Evolutionary conservation across 2,797 vertebrate species (phyloP), one percentile per base, ranked within the genome.

Genomic region (Notoglanidium macrostoma): DNA sequence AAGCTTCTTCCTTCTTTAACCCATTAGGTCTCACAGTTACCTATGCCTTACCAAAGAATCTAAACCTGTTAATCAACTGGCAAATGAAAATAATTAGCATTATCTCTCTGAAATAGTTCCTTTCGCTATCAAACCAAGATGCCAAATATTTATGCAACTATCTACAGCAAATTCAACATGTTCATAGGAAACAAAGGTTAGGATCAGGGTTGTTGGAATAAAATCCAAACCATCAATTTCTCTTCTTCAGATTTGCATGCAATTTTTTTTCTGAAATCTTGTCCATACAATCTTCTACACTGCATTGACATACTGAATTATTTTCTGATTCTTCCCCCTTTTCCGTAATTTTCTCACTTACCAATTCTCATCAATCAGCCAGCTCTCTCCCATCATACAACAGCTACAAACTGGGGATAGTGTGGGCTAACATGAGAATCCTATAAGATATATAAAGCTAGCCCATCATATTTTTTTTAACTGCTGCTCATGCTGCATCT

Each of bases 1-100:
- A 90, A 87, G 91, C 90, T 88, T 92, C 89, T 91, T 65, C 61
- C 87, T 74, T 70, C 44, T 78, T 83, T 79, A 83, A 83, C 26
- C 8, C 80, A 29, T 82, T 19, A 49, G 32, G 9, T 23, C 5
- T 85, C n/a, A 85, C 86, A 77, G 8, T 68, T 44, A 40, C 57
- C 78, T 79, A 19, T 57, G 19, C 9, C 19, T 35, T 57, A 19
- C n/a, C 32, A 11, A 11, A 78, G 19, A n/a, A 1, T 54, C 14
- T 57, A 61, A 44, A 44, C 19, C 26, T 59, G 0, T 79, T 44
- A 26, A 35, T 40, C 32, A 26, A 61, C 55, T 61, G 78, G 26
- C 23, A 44, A 59, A 6, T 19, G 40, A 44, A 29, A 40, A 74
- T 2, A 74, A 51, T 76, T 51, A n/a, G 51, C 23, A 1, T 44